Evolutionary conservation across 2,888 invertebrate genomes (phyloP).

Genomic region (Dascillus cervinus): DNA sequence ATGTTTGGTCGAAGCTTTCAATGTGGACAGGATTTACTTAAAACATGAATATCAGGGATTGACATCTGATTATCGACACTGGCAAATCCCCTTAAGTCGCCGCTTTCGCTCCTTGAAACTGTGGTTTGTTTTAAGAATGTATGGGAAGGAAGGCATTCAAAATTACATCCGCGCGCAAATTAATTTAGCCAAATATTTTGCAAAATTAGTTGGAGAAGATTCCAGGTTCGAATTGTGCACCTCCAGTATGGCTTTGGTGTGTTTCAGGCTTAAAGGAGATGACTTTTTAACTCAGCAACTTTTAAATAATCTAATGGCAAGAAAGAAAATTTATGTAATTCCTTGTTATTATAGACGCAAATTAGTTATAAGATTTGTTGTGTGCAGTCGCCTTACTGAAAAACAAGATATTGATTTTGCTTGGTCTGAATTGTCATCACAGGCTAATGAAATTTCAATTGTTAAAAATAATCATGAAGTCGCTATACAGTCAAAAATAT

Average conservation of each 20-base stretch:
- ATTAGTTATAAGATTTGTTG: conserved; percentile 70
- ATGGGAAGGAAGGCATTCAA: conserved; percentile 73
- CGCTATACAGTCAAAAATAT: no score
- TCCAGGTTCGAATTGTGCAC: conserved; percentile 66
- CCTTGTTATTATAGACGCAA: conserved; percentile 61
- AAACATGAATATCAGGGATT: conserved; percentile 61
- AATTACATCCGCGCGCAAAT: conserved; percentile 68
- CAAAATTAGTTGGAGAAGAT: conserved; percentile 60
- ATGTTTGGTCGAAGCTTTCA: no score
- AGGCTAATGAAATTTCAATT: conserved; percentile 7
- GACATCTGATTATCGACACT: conserved; percentile 62
- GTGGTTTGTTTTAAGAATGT: conserved; percentile 84
- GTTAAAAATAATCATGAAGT: conserved; percentile 1
- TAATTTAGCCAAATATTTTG: conserved; percentile 69
- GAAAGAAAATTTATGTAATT: conserved; percentile 74
- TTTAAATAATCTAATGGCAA: conserved; percentile 62
- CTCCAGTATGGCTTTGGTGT: conserved; percentile 57
- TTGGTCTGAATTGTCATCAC: conserved; percentile 42
- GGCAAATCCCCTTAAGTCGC: conserved; percentile 81
- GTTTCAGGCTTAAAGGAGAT: conserved; percentile 75
- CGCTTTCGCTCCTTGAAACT: conserved; percentile 84
- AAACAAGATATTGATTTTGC: conserved; percentile 67
- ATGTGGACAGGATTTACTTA: conserved; percentile 78
- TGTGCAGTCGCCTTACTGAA: conserved; percentile 67
- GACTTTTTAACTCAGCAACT: conserved; percentile 63